Conservation (phyloP, 2,888 invertebrate species). For the Theretra japonica region DNA sequence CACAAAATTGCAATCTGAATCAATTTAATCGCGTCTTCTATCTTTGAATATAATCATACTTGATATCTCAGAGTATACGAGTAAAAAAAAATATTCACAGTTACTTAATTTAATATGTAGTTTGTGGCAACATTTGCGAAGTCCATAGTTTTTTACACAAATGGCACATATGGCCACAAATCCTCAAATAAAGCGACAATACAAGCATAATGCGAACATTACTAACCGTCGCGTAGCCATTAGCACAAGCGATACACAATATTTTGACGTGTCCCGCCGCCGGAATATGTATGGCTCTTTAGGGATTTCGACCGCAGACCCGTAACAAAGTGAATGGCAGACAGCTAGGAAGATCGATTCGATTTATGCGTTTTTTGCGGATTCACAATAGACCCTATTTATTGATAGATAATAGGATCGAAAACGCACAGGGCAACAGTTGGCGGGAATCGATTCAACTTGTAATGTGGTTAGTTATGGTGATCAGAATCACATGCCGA, state of each 20-base stretch:
- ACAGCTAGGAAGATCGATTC: conserved; percentile 81
- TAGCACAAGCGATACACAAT: conserved; percentile 81
- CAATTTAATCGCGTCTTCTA: no score
- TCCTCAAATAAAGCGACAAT: conserved; percentile 72
- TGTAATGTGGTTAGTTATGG: conserved; percentile 81
- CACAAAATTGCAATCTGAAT: no score
- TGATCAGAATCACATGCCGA: conserved; percentile 81
- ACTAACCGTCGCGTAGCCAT: conserved; percentile 69
- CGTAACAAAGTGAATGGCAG: conserved; percentile 68
- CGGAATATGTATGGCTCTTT: conserved; percentile 74
- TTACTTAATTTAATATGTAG: background rate
- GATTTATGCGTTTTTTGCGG: conserved; percentile 81
- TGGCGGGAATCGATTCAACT: conserved; percentile 71
- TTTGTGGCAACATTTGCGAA: background rate
- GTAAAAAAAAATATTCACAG: background rate
- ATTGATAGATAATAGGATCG: conserved; percentile 79
- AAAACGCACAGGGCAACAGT: conserved; percentile 69
- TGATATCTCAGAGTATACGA: background rate
- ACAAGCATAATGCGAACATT: conserved; percentile 69
- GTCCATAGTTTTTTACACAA: conserved; percentile 31
- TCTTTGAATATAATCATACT: background rate
- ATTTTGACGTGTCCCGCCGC: conserved; percentile 79
- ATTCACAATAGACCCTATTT: conserved; percentile 75
- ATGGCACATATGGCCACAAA: conserved; percentile 72
- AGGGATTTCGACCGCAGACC: conserved; percentile 62